phyloP scores from a whole-genome alignment of 2,797 vertebrate genomes.

The Syngnathus acus region DNA sequence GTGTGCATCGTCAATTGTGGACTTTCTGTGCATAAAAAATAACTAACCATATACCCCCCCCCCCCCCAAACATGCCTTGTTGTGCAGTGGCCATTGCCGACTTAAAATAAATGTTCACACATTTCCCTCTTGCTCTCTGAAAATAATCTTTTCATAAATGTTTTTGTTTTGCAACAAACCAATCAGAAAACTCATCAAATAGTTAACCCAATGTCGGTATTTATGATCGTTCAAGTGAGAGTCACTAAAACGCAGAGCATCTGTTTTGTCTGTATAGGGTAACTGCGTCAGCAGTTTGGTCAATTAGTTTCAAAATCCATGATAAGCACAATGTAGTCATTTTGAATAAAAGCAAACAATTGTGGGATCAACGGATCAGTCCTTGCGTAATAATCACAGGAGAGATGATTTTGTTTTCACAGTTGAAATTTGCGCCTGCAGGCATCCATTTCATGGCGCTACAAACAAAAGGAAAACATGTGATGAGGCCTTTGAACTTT shows the following conservation, averaged over 20 bases:
- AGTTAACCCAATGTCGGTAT: neutral
- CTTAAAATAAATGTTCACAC: constrained; percentile 35
- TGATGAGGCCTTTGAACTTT: neutral
- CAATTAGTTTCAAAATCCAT: constrained; percentile 2
- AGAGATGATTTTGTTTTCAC: constrained; percentile 46
- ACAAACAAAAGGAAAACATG: constrained; percentile 41
- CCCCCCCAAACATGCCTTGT: constrained; percentile 37
- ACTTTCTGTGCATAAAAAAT: neutral
- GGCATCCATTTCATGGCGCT: constrained; percentile 96
- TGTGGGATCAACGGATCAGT: neutral
- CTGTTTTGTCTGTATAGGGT: neutral
- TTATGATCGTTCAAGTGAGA: neutral
- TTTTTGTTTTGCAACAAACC: neutral
- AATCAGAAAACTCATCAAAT: neutral
- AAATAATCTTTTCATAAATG: neutral
- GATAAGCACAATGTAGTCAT: constrained; percentile 5
- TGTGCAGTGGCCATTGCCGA: constrained; percentile 38
- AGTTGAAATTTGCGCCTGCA: constrained; percentile 95
- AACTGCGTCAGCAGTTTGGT: neutral
- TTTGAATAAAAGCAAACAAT: constrained; percentile 19
- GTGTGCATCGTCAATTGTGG: neutral
- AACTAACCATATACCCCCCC: constrained; percentile 13
- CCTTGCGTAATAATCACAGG: constrained; percentile 5
- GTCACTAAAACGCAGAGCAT: neutral
- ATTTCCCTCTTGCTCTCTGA: constrained; percentile 19